Conservation (phyloP, 1,140 invertebrate genomes). For the Bombus impatiens region DNA sequence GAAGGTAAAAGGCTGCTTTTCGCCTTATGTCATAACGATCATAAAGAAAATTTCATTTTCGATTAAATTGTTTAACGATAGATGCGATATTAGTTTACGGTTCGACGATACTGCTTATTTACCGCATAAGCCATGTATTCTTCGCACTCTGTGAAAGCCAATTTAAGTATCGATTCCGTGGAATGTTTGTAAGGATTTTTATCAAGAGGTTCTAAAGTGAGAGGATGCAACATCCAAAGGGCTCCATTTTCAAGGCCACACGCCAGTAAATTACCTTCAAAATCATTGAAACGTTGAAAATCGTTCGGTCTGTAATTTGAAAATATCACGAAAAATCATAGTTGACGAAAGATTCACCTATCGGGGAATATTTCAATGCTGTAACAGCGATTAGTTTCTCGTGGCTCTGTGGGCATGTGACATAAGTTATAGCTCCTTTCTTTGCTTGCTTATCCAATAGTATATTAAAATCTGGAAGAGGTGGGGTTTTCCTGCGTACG, state of each 20-base stretch:
- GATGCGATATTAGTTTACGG: not conserved
- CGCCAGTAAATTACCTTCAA: conserved; percentile 56
- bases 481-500: conserved; percentile 40
- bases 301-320: not conserved
- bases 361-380: conserved; percentile 62
- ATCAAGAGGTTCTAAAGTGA: conserved; percentile 80
- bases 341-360: conserved; percentile 26
- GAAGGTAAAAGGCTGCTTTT: not conserved
- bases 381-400: conserved; percentile 51
- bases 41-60: not conserved
- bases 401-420: conserved; percentile 54
- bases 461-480: conserved; percentile 47
- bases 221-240: conserved; percentile 83
- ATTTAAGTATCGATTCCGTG: conserved; percentile 78
- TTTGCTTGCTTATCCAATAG: conserved; percentile 49
- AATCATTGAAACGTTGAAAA: not conserved
- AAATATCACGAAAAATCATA: not conserved
- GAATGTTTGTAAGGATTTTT: conserved; percentile 81
- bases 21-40: not conserved
- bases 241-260: conserved; percentile 83
- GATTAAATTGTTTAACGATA: not conserved
- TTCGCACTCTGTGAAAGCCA: conserved; percentile 82
- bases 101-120: conserved; percentile 55
- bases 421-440: conserved; percentile 51
- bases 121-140: conserved; percentile 83